Base-by-base conservation (phyloP, 2,113 vertebrate species). In the Lophochroa leadbeateri region DNA sequence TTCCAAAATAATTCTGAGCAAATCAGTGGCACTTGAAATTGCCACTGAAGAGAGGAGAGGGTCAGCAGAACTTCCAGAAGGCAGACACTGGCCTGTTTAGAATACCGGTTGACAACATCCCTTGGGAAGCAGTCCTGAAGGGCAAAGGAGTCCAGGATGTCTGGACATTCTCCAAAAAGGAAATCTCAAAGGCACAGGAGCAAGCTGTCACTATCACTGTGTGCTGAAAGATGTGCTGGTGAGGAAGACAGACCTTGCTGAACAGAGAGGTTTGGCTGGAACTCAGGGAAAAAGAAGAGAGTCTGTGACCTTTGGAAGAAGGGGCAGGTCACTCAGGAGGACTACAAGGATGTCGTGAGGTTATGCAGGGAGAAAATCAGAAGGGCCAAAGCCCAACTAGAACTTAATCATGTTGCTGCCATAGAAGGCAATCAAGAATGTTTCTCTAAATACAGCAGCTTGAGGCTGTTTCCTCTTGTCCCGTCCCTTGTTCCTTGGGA, bases 201-300 rank as follows among this genome's bases (percentile, higher is more conserved):
- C 6, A 76, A 31, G 17, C 64, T 35, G 21, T 8, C 11, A 21
- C 55, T 35, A 18, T 12, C 6, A 20, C 41, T 11, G 27, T 18
- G 49, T 3, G 3, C 13, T 1, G 0, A 43, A 76, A 76, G n/a
- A 29, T 0, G 0, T 76, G 19, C 39, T 8, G 61, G 20, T 24
- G 19, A 19, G 25, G 17, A 60, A 47, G 11, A 43, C 7, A 3
- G 27, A 7, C 25, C 25, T 43, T n/a, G 25, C 35, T 64, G 64
- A 55, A 63, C 24, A 70, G n/a, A 70, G 46, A 47, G 14, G 2
- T 77, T 49, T 55, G 64, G 9, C 41, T 70, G 55, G 24, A 77
- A 70, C 25, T 33, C 39, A 13, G 35, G 41, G 49, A 71, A n/a
- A 15, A 79, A 80, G 25, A 71, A 41, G 19, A 64, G 63, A 43